Percentiles rank a stretch among this genome's conserved stretches.
These are phyloP conservation scores for Pangasianodon hypophthalmus DNA, from an alignment of 2,113 vertebrate genomes.

Conservation along the genomic window DNA sequence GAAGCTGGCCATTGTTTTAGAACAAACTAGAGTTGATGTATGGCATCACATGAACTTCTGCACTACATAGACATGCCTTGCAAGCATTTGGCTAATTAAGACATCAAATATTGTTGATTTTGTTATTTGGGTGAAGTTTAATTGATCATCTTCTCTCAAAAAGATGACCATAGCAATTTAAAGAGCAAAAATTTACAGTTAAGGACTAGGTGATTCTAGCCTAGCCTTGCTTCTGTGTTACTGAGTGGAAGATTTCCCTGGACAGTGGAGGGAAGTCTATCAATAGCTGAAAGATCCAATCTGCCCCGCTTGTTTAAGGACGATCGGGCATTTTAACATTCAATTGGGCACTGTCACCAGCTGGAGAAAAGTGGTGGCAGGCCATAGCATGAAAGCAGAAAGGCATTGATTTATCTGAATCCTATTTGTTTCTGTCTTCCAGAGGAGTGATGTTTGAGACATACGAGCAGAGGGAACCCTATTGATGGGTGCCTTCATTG, in stretches of 20 bases:
- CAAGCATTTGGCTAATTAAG: constrained; percentile 41
- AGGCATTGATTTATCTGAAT: constrained; percentile 68
- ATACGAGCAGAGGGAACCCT: constrained; percentile 56
- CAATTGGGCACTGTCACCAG: constrained; percentile 65
- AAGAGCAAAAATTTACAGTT: constrained; percentile 43
- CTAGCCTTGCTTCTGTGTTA: background rate
- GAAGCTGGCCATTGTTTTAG: background rate
- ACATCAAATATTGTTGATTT: background rate
- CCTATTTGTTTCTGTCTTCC: constrained; percentile 64
- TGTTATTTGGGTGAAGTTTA: constrained; percentile 28
- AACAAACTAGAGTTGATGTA: constrained; percentile 26
- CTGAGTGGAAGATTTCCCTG: background rate
- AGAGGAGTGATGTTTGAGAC: constrained; percentile 59
- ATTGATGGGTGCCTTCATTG: constrained; percentile 62
- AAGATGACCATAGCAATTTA: constrained; percentile 3
- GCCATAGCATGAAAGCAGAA: constrained; percentile 59
- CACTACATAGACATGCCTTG: background rate
- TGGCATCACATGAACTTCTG: background rate
- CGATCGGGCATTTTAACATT: constrained; percentile 60
- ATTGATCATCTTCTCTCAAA: constrained; percentile 30
- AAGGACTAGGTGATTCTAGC: constrained; percentile 36
- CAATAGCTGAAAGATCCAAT: constrained; percentile 58
- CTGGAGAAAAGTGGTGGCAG: constrained; percentile 37
- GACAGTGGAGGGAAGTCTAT: constrained; percentile 52
- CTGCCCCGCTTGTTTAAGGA: constrained; percentile 57